A percentile compares a stretch with the other conserved stretches of the same genome.
These are phyloP conservation scores for Melanerpes formicivorus DNA, from an alignment of 2,113 vertebrate species.

Conservation along the genomic window DNA sequence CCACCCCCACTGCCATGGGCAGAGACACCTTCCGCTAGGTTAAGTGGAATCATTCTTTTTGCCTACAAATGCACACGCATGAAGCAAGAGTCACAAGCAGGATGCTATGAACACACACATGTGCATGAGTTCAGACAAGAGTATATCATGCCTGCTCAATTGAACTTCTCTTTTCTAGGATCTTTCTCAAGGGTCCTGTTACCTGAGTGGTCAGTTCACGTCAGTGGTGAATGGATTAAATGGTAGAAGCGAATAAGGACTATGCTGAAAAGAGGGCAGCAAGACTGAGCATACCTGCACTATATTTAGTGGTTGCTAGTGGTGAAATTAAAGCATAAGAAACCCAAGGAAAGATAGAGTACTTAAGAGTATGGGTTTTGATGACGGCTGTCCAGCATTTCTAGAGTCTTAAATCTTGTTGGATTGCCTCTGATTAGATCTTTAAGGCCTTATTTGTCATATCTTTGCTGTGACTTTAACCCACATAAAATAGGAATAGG, in stretches of 20 bases:
- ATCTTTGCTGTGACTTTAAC: too few relatives aligned
- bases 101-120: background rate
- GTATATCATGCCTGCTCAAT: background rate
- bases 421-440: too few relatives aligned
- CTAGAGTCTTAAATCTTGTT: too few relatives aligned
- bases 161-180: background rate
- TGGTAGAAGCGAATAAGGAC: background rate
- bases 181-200: accelerated
- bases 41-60: background rate
- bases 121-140: background rate
- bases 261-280: background rate
- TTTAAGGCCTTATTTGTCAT: too few relatives aligned
- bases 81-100: background rate
- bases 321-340: background rate
- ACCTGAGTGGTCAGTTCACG: background rate
- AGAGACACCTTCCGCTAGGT: too few relatives aligned
- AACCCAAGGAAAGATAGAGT: background rate
- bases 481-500: too few relatives aligned
- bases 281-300: background rate
- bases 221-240: background rate
- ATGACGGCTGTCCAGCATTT: too few relatives aligned
- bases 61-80: background rate
- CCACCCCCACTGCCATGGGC: too few relatives aligned
- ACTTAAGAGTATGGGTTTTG: background rate
- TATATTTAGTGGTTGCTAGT: background rate